Conservation (phyloP, 2,888 invertebrate species). For the Pterostichus niger region DNA sequence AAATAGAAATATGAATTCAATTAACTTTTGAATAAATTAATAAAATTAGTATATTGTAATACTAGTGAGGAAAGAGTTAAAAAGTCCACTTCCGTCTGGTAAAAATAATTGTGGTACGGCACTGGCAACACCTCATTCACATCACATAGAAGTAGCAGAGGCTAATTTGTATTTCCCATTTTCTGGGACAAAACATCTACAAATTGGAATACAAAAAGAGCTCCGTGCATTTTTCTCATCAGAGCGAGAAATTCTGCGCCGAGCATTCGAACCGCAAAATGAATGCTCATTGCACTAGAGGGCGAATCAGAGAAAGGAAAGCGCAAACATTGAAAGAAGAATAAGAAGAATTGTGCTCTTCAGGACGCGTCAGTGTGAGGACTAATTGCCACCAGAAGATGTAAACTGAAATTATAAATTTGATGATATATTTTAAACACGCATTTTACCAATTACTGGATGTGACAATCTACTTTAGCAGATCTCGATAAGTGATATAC, state of each 20-base stretch:
- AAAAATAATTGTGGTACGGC: neutral
- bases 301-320: neutral
- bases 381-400: neutral
- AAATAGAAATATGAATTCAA: no score
- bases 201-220: slow-evolving; percentile 59
- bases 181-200: slow-evolving; percentile 60
- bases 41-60: no score
- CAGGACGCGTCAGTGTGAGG: neutral
- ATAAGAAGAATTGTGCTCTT: neutral
- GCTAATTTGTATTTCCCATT: slow-evolving; percentile 56
- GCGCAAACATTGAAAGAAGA: no score
- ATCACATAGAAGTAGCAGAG: neutral
- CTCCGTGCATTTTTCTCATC: slow-evolving; percentile 7
- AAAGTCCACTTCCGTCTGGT: no score
- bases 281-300: neutral
- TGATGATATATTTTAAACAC: no score
- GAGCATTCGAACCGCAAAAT: neutral
- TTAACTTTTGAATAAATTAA: no score
- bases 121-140: neutral
- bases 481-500: no score
- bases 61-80: no score
- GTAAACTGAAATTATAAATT: no score
- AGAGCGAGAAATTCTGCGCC: neutral
- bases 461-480: no score
- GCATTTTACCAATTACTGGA: no score